Conservation (phyloP, 1,140 invertebrate genomes). For the Uloborus diversus region DNA sequence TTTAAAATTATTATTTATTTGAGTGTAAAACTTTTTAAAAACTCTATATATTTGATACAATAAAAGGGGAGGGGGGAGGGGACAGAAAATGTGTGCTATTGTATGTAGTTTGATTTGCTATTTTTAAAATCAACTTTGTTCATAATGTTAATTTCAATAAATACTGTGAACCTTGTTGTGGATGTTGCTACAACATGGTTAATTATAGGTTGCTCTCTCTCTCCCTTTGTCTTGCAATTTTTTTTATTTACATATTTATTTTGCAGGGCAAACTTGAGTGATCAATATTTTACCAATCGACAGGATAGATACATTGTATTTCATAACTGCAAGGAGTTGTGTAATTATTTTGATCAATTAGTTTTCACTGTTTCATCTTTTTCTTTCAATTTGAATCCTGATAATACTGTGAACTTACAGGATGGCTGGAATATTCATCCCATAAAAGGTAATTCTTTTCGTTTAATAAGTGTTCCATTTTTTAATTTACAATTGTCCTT, state of each 20-base stretch:
- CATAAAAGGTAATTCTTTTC: conserved; percentile 33
- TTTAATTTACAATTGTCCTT: background rate
- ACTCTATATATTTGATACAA: too few species aligned
- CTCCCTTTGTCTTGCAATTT: too few species aligned
- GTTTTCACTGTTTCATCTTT: conserved; percentile 69
- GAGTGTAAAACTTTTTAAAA: too few species aligned
- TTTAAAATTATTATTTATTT: too few species aligned
- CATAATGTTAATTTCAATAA: too few species aligned
- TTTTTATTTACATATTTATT: conserved; percentile 37
- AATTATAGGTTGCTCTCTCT: too few species aligned
- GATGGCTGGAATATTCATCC: conserved; percentile 56
- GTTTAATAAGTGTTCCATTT: background rate
- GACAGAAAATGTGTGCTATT: too few species aligned
- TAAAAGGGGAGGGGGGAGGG: too few species aligned
- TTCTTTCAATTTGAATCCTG: conserved; percentile 67
- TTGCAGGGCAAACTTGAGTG: conserved; percentile 91
- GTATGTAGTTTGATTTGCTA: too few species aligned
- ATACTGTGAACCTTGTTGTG: too few species aligned
- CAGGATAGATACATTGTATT: conserved; percentile 97
- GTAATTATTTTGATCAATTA: conserved; percentile 80
- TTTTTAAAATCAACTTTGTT: too few species aligned
- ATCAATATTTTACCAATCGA: conserved; percentile 96
- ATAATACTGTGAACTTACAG: conserved; percentile 63
- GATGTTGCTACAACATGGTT: too few species aligned
- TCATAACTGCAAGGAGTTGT: conserved; percentile 78